Percentiles rank a stretch among this genome's conserved stretches.
Evolutionary conservation across 2,888 invertebrate genomes (phyloP).

Genomic region (Lobophora halterata): DNA sequence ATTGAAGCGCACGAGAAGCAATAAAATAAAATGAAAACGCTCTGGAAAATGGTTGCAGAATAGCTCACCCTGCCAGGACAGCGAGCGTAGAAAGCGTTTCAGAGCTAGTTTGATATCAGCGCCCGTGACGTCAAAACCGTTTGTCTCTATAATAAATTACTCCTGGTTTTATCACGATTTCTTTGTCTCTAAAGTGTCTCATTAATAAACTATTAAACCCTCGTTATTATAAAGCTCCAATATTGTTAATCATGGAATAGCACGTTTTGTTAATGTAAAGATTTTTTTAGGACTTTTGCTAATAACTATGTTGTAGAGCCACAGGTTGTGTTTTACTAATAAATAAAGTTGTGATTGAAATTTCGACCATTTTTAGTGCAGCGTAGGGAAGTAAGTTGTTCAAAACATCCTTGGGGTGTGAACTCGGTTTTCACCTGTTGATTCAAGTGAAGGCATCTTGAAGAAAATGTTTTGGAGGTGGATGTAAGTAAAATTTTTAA

Average conservation of each 20-base stretch:
- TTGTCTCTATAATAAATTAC: slow-evolving; percentile 45
- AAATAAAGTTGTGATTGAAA: slow-evolving; percentile 50
- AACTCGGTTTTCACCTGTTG: slow-evolving; percentile 75
- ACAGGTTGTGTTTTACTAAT: slow-evolving; percentile 62
- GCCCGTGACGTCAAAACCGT: slow-evolving; percentile 69
- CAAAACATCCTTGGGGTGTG: slow-evolving; percentile 51
- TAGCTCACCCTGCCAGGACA: slow-evolving; percentile 59
- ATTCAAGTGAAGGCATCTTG: slow-evolving; percentile 55
- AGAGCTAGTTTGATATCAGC: slow-evolving; percentile 77
- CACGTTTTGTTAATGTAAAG: not conserved
- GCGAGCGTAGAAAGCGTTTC: slow-evolving; percentile 76
- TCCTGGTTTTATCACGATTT: slow-evolving; percentile 41
- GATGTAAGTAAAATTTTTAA: slow-evolving; percentile 54
- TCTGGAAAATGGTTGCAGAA: slow-evolving; percentile 53
- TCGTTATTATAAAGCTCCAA: not conserved
- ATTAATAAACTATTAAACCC: slow-evolving; percentile 2
- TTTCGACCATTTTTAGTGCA: slow-evolving; percentile 53
- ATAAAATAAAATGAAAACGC: slow-evolving; percentile 15
- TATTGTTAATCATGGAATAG: not conserved
- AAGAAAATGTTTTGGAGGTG: slow-evolving; percentile 72
- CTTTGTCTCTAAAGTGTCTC: slow-evolving; percentile 5
- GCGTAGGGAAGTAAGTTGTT: slow-evolving; percentile 60
- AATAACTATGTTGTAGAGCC: slow-evolving; percentile 38
- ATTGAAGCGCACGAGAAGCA: too few relatives aligned
- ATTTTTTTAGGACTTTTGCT: not conserved